Evolutionary conservation across 1,140 invertebrate species (phyloP), one percentile per base, ranked within the genome.

Genomic region (Camponotus floridanus): DNA sequence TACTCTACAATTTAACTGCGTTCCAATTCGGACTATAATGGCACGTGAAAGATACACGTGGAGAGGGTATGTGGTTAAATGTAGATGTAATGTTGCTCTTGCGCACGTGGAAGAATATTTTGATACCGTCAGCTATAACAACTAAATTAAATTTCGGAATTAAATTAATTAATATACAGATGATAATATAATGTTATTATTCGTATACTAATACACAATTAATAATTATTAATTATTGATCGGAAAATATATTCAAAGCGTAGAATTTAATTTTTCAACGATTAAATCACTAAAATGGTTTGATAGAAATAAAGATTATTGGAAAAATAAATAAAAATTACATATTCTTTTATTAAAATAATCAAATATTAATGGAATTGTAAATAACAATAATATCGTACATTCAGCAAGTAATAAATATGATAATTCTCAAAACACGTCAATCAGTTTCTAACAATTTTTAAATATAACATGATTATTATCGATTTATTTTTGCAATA

Each of bases 11-110:
- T 73, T 45, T 73, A 59, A 61, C 39, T 45, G 26, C 68, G 68
- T 45, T 73, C 13, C 18, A 45, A 26, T 48, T 45, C 39, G 13
- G 18, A 73, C 13, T 36, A 81, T 33, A 59, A 65, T 31, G 68
- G 68, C 68, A 83, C 79, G 79, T 74, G 79, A 83, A 83, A 83
- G 79, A 74, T 61, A 74, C 79, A 83, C 55, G 79, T 83, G 79
- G 39, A 61, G 15, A 36, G 18, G 11, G 18, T 33, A 21, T 48
- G 48, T n/a, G 57, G 48, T 31, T 59, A 57, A 57, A 70, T 81
- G 36, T 31, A 31, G 26, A 81, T 45, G 67, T 15, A 73, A 73
- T 39, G 26, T 70, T 51, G 62, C 51, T 8, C 48, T 59, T n/a
- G n/a, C 11, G 51, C 68, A 71, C 31, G 68, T 74, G 55, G 39